Conservation (phyloP, 2,888 invertebrate species). For the Netelia inedita region DNA sequence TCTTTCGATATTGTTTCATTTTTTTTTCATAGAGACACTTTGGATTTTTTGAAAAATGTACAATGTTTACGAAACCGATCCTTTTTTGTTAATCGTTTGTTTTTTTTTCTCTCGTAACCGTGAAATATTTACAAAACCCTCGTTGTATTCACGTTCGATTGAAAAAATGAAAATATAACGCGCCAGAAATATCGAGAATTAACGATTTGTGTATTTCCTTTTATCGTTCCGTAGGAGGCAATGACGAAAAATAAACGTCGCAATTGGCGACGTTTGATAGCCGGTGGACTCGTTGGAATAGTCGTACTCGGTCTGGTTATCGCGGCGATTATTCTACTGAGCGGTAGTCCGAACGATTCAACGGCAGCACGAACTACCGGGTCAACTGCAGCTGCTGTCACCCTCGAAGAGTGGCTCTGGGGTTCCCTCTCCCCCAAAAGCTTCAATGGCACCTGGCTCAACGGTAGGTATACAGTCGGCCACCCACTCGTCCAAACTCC, state of each 20-base stretch:
- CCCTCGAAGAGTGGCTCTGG: constrained; percentile 90
- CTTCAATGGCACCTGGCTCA: constrained; percentile 94
- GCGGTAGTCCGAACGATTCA: constrained; percentile 79
- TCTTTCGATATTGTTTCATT: no score
- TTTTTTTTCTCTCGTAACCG: no score
- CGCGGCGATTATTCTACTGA: constrained; percentile 87
- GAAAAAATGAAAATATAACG: neutral
- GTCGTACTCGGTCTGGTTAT: constrained; percentile 88
- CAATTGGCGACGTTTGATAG: constrained; percentile 81
- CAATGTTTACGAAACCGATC: no score
- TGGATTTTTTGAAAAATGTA: no score
- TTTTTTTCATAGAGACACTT: no score
- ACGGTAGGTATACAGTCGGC: constrained; percentile 86
- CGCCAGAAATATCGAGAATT: neutral
- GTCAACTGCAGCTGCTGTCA: constrained; percentile 84
- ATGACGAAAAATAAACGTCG: constrained; percentile 83
- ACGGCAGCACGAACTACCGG: constrained; percentile 72
- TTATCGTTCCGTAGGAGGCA: constrained; percentile 77
- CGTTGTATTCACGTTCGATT: no score
- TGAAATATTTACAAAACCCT: no score
- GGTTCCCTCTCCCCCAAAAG: constrained; percentile 89
- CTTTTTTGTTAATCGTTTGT: no score
- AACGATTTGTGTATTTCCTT: neutral
- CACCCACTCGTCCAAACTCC: no score
- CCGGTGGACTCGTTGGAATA: constrained; percentile 86